Conservation (phyloP, 2,888 invertebrate species). For the Pharmacophagus antenor region DNA sequence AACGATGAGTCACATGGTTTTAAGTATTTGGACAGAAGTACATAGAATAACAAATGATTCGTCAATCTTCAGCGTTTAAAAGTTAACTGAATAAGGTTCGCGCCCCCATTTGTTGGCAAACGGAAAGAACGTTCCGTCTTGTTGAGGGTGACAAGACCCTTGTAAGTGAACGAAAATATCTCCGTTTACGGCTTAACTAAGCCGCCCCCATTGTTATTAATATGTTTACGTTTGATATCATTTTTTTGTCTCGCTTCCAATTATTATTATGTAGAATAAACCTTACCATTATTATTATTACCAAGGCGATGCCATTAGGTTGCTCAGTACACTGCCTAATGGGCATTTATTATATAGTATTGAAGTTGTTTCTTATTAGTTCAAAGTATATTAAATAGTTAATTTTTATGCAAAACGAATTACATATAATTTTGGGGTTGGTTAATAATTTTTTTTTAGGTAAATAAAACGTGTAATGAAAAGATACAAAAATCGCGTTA, state of each 20-base stretch:
- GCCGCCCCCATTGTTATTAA: slow-evolving; percentile 36
- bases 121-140: slow-evolving; percentile 53
- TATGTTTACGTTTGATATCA: slow-evolving; percentile 14
- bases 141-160: slow-evolving; percentile 56
- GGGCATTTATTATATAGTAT: too few relatives aligned
- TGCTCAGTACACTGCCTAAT: too few relatives aligned
- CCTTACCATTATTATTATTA: too few relatives aligned
- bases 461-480: too few relatives aligned
- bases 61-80: slow-evolving; percentile 56
- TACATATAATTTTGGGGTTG: too few relatives aligned
- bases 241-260: slow-evolving; percentile 1
- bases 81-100: slow-evolving; percentile 67
- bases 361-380: too few relatives aligned
- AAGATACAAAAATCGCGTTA: too few relatives aligned
- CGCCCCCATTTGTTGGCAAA: slow-evolving; percentile 69
- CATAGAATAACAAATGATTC: slow-evolving; percentile 47
- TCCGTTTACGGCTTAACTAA: slow-evolving; percentile 68
- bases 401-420: too few relatives aligned
- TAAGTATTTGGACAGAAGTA: not conserved
- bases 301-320: too few relatives aligned
- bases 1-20: not conserved
- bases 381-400: too few relatives aligned
- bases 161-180: slow-evolving; percentile 59
- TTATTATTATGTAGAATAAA: not conserved
- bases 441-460: too few relatives aligned